Evolutionary conservation across 1,140 invertebrate species (phyloP), one percentile per base, ranked within the genome.

Genomic region (Drosophila lini): DNA sequence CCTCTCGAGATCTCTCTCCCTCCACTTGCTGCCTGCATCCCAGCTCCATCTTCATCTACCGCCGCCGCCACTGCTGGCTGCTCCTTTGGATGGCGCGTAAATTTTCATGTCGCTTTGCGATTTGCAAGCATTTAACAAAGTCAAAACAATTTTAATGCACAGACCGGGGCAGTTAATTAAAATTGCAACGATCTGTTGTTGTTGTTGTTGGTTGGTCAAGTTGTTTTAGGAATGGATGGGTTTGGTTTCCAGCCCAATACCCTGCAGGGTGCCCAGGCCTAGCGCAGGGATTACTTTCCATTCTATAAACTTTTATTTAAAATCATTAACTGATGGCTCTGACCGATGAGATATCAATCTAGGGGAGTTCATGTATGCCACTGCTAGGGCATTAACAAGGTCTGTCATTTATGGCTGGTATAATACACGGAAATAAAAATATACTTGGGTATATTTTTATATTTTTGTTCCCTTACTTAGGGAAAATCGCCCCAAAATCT

Each of bases 91-190:
- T 40, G 74, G 80, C 81, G 78, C 78, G 78, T 84, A 89, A 89
- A 90, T 89, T 89, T 89, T 81, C 84, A 89, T 89, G 84, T 89
- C 84, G 74, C 65, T 84, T 70, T 88, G 82, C 82, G 84, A 89
- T 89, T 89, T 81, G 85, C 84, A 81, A 89, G 84, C 84, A 89
- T 89, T 89, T 89, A 89, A 89, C 84, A 89, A 89, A 89, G 84
- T 89, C 84, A 89, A 89, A 89, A 89, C 84, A 89, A 89, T 89
- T 89, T 89, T 89, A 89, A 89, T 89, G 84, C 84, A 69, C 84
- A 70, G 81, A 81, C 85, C 85, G 78, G 74, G 78, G 84, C 80
- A 89, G 84, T 89, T 89, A 89, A 89, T 89, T 89, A 89, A 89
- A 89, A 89, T 89, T 81, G 86, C 85, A 84, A 79, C 74, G 78